Evolutionary conservation across 2,888 invertebrate genomes (phyloP), one percentile per base, ranked within the genome.

Genomic region (Catocala fraxini): DNA sequence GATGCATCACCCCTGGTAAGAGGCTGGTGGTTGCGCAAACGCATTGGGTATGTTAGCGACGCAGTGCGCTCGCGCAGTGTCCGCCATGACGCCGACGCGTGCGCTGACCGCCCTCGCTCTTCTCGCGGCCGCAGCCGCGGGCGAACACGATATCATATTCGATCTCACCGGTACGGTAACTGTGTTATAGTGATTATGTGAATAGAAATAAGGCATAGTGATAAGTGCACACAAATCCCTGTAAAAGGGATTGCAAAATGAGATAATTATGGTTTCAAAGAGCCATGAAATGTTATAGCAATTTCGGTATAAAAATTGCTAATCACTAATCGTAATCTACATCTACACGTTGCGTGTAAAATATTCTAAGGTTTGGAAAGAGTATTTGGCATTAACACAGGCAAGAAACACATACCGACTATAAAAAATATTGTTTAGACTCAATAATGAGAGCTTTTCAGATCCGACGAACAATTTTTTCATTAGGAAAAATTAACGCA

Each of bases 161-260:
- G 71, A 81, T 0, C 64, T 82, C 39, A 81, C 68, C 67, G 82
- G 81, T 83, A 81, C 77, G 66, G 62, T 68, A 56, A 46, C 12
- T 47, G 66, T 73, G 63, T 43, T 12, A 42, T 45, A 35, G 57
- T 58, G 57, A n/a, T 25, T 25, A 34, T 6, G 39, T 51, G 57
- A 12, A 33, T 48, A 25, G 9, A 9, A 11, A 4, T 3, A 39
- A 39, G 35, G 7, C 35, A 6, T 39, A 39, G 35, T 39, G 35
- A 39, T 39, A 39, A 39, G 35, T 39, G 35, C 7, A 9, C 6
- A 25, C 25, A 25, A 25, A 0, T 25, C 25, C 25, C 25, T 39
- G 35, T 6, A 39, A 39, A 39, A 39, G 35, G 6, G 6, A 9
- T 39, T 39, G 35, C 7, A 39, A 39, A 39, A 39, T 39, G 6